Evolutionary conservation across 2,113 vertebrate species (phyloP).

Genomic region (Ictalurus punctatus): DNA sequence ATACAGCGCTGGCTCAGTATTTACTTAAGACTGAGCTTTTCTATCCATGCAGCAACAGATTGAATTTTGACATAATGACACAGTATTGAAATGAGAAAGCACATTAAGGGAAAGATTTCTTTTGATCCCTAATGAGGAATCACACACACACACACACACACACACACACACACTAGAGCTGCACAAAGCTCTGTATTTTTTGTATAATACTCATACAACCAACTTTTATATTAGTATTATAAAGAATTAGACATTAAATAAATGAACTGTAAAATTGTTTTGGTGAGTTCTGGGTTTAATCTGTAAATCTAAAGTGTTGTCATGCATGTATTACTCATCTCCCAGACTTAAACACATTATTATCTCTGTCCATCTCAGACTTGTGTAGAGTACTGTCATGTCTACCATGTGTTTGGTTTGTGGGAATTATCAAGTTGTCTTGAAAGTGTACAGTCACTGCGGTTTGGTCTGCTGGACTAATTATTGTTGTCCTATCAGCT

Average conservation of each 20-base stretch:
- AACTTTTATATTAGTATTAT: not conserved
- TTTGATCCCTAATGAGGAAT: not conserved
- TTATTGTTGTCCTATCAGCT: slow-evolving; percentile 22
- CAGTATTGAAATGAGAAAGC: not conserved
- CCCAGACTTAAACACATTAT: slow-evolving; percentile 13
- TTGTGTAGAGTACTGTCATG: slow-evolving; percentile 27
- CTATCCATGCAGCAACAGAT: slow-evolving; percentile 7
- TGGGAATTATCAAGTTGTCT: not conserved
- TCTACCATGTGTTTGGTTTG: slow-evolving; percentile 24
- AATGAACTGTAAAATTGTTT: slow-evolving; percentile 12
- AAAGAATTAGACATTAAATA: too few species aligned
- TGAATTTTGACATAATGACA: not conserved
- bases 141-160: too few species aligned
- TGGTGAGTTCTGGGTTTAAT: slow-evolving; percentile 3
- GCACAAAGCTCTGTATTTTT: too few species aligned
- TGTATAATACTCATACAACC: not conserved
- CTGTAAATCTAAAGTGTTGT: slow-evolving; percentile 10
- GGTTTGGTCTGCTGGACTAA: slow-evolving; percentile 12
- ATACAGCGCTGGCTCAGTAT: not conserved
- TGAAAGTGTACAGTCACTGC: slow-evolving; percentile 1
- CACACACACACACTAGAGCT: not conserved
- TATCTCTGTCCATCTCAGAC: not conserved
- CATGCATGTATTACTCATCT: slow-evolving; percentile 23
- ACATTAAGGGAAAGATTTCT: not conserved
- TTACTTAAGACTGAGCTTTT: slow-evolving; percentile 7